Percentiles rank a stretch among this genome's conserved stretches.
Conservation (phyloP, 2,113 vertebrate genomes). For the Actinemys pallida region DNA sequence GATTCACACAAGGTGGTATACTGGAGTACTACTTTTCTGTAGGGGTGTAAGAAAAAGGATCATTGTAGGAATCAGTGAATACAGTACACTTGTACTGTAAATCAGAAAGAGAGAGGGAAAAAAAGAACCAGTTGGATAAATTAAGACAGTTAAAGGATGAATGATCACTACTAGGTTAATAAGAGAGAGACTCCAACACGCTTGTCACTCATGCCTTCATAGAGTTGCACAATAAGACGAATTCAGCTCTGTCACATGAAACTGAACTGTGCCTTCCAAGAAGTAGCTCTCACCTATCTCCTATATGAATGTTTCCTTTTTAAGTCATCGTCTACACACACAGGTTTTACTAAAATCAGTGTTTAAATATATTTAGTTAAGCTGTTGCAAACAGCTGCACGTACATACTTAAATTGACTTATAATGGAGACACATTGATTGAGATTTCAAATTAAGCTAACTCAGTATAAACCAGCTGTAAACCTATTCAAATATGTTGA, state of each 20-base stretch:
- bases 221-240: neutral
- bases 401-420: neutral
- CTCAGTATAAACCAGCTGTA: slow-evolving; percentile 2
- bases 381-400: neutral
- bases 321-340: neutral
- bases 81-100: neutral
- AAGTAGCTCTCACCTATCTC: neutral
- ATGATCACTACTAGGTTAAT: neutral
- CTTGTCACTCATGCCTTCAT: neutral
- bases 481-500: slow-evolving; percentile 12
- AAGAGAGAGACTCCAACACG: neutral
- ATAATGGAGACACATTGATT: neutral
- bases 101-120: neutral
- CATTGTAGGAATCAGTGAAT: neutral
- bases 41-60: neutral
- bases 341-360: neutral
- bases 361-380: neutral
- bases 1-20: neutral
- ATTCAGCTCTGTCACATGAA: neutral
- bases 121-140: neutral
- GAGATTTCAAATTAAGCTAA: neutral
- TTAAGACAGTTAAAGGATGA: neutral
- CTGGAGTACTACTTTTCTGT: neutral
- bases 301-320: neutral
- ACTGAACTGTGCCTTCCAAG: neutral